phyloP scores from a whole-genome alignment of 2,797 vertebrate species.

The Microcaecilia unicolor region DNA sequence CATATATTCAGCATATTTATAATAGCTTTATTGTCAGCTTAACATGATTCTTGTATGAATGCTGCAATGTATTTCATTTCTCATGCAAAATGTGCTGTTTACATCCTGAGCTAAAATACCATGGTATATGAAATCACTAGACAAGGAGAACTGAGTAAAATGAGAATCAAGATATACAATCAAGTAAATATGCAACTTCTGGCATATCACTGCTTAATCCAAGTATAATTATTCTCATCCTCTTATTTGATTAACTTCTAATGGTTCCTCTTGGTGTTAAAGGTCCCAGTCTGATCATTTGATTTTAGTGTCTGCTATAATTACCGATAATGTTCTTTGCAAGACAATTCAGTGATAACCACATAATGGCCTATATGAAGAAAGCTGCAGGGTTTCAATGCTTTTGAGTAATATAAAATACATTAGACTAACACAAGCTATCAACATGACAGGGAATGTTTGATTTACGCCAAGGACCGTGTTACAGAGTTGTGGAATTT shows the following conservation, averaged over 20 bases:
- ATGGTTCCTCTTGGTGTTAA: conserved; percentile 92
- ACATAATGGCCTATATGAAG: conserved; percentile 76
- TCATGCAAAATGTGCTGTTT: conserved; percentile 51
- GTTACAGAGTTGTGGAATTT: conserved; percentile 36
- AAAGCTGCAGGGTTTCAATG: conserved; percentile 70
- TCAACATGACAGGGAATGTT: conserved; percentile 71
- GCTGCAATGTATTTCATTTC: conserved; percentile 43
- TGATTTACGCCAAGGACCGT: conserved; percentile 65
- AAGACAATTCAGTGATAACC: conserved; percentile 74
- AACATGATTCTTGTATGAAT: conserved; percentile 51
- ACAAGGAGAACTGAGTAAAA: conserved; percentile 44
- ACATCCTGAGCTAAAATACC: conserved; percentile 54
- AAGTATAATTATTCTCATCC: conserved; percentile 95
- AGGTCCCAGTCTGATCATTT: conserved; percentile 95
- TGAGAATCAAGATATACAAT: conserved; percentile 61
- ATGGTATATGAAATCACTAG: conserved; percentile 50
- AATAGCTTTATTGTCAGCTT: conserved; percentile 36
- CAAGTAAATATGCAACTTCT: conserved; percentile 68
- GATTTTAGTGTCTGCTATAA: conserved; percentile 87
- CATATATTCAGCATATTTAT: conserved; percentile 43
- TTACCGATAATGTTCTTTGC: conserved; percentile 97
- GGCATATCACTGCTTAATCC: conserved; percentile 78
- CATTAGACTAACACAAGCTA: conserved; percentile 73
- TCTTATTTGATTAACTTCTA: conserved; percentile 98
- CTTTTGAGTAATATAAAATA: conserved; percentile 75